phyloP scores from a whole-genome alignment of 2,113 vertebrate genomes.

The Otolemur garnettii region DNA sequence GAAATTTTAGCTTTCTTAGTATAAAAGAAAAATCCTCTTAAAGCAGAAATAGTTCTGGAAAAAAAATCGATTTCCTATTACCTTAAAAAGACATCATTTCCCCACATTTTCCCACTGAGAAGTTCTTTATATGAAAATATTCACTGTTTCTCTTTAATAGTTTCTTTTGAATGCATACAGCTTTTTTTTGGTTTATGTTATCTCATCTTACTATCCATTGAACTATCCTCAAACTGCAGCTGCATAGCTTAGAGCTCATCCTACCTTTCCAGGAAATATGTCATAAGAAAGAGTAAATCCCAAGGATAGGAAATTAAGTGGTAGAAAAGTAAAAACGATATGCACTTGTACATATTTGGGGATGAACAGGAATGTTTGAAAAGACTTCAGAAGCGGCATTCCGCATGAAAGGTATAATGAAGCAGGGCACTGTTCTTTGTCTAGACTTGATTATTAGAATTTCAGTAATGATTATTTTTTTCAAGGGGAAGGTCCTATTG shows the following conservation, averaged over 20 bases:
- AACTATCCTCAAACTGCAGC: not conserved
- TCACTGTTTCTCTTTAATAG: not conserved
- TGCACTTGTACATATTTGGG: constrained; percentile 30
- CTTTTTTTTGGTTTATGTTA: not conserved
- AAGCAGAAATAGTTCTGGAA: constrained; percentile 39
- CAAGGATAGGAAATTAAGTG: not conserved
- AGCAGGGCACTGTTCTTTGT: constrained; percentile 64
- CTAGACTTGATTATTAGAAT: constrained; percentile 57
- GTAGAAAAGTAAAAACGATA: not conserved
- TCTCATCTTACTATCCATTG: not conserved
- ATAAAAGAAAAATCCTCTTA: not conserved
- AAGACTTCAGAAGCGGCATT: constrained; percentile 64
- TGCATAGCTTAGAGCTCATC: not conserved
- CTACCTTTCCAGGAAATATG: not conserved
- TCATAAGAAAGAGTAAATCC: not conserved
- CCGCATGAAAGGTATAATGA: constrained; percentile 2
- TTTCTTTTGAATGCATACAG: not conserved
- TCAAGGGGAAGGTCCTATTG: not conserved
- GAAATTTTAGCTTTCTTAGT: constrained; percentile 22
- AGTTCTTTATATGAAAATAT: constrained; percentile 12
- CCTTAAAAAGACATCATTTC: constrained; percentile 38
- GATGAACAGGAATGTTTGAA: constrained; percentile 69
- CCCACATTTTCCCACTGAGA: not conserved
- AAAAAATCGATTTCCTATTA: constrained; percentile 14
- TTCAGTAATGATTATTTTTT: constrained; percentile 71